These are phyloP conservation scores for Paratrypauchen microcephalus DNA, from an alignment of 2,797 vertebrate species.

Conservation along the genomic window DNA sequence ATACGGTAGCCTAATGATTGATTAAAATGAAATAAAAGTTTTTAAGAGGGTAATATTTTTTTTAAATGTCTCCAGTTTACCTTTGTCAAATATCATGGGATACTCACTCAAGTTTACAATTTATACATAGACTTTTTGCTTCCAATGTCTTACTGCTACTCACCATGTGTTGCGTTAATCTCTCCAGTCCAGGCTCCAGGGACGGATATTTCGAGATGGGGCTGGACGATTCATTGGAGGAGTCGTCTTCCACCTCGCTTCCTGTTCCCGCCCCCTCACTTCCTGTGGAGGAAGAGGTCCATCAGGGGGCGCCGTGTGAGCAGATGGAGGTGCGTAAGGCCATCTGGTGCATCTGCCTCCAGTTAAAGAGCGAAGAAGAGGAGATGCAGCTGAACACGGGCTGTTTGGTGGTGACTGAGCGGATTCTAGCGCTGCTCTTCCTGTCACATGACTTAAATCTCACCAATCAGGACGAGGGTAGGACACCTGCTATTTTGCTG, in stretches of 20 bases:
- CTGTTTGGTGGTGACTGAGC: slow-evolving; percentile 85
- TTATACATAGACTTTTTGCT: no score
- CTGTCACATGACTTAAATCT: slow-evolving; percentile 68
- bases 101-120: no score
- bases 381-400: slow-evolving; percentile 80
- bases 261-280: slow-evolving; percentile 4
- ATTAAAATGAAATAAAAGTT: no score
- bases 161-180: not conserved
- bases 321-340: slow-evolving; percentile 73
- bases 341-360: slow-evolving; percentile 87
- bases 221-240: slow-evolving; percentile 76
- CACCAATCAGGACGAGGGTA: slow-evolving; percentile 53
- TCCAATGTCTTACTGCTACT: not conserved
- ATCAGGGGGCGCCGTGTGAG: slow-evolving; percentile 21
- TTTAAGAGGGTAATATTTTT: no score
- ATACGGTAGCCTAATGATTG: no score
- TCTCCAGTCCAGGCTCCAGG: slow-evolving; percentile 68
- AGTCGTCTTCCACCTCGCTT: slow-evolving; percentile 58
- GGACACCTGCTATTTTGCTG: not conserved
- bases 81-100: no score
- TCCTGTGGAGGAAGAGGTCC: slow-evolving; percentile 15
- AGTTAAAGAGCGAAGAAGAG: slow-evolving; percentile 64
- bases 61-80: no score
- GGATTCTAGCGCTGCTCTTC: slow-evolving; percentile 79
- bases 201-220: slow-evolving; percentile 98